phyloP scores from a whole-genome alignment of 2,113 vertebrate genomes.

The Leuciscus idus region DNA sequence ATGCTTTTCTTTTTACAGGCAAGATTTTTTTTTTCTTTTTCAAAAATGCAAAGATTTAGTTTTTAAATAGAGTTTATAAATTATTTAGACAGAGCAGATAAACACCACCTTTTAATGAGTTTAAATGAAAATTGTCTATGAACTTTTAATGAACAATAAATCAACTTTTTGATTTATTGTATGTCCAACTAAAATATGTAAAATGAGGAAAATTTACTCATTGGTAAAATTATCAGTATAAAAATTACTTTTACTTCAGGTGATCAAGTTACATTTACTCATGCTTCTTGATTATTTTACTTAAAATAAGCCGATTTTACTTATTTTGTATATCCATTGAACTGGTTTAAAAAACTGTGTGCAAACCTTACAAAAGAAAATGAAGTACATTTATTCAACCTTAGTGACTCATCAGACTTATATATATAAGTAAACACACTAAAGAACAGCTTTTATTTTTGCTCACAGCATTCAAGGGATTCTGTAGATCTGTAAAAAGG shows the following conservation, averaged over 20 bases:
- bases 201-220: not conserved
- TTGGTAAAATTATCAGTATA: not conserved
- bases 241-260: no score
- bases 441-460: not conserved
- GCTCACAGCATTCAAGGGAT: not conserved
- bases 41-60: no score
- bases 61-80: no score
- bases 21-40: no score
- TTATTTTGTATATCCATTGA: not conserved
- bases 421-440: not conserved
- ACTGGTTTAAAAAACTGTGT: not conserved
- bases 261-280: no score
- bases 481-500: constrained; percentile 12
- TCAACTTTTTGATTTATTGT: no score
- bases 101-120: no score
- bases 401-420: not conserved
- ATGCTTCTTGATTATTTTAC: no score
- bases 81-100: no score
- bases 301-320: not conserved
- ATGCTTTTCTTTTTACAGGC: not conserved
- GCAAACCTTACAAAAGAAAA: not conserved
- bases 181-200: not conserved
- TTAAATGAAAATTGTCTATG: no score
- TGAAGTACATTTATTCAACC: not conserved
- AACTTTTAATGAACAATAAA: no score